Evolutionary conservation across 2,888 invertebrate genomes (phyloP).

Genomic region (Rotaria macrura): DNA sequence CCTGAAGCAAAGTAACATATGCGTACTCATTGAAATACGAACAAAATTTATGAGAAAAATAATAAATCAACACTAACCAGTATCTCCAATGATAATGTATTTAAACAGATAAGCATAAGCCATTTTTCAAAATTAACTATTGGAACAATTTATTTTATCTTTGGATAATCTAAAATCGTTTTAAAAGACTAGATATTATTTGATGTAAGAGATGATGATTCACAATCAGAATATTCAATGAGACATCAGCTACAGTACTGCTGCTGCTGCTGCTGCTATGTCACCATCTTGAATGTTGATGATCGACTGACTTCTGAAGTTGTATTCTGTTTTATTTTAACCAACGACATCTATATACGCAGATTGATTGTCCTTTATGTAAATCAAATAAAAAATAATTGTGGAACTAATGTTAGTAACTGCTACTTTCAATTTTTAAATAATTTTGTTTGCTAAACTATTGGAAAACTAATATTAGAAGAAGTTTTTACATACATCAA

Average conservation of each 20-base stretch:
- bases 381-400: no score
- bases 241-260: background rate
- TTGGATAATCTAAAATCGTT: background rate
- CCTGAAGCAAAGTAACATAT: conserved; percentile 56
- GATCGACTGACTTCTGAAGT: background rate
- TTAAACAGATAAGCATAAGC: conserved; percentile 98
- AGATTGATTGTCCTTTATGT: no score
- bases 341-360: background rate
- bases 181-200: background rate
- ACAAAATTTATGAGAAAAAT: no score
- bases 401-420: no score
- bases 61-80: conserved; percentile 59
- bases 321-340: background rate
- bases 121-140: conserved; percentile 56
- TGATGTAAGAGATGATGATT: background rate
- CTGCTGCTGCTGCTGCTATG: background rate
- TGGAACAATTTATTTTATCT: conserved; percentile 56
- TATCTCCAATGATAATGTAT: conserved; percentile 98
- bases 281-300: background rate
- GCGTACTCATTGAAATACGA: no score
- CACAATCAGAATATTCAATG: background rate
- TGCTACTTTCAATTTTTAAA: no score
- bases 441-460: no score
- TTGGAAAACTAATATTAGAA: no score
- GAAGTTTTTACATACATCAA: no score